Evolutionary conservation across 2,797 vertebrate genomes (phyloP).

Genomic region (Cyclura pinguis): DNA sequence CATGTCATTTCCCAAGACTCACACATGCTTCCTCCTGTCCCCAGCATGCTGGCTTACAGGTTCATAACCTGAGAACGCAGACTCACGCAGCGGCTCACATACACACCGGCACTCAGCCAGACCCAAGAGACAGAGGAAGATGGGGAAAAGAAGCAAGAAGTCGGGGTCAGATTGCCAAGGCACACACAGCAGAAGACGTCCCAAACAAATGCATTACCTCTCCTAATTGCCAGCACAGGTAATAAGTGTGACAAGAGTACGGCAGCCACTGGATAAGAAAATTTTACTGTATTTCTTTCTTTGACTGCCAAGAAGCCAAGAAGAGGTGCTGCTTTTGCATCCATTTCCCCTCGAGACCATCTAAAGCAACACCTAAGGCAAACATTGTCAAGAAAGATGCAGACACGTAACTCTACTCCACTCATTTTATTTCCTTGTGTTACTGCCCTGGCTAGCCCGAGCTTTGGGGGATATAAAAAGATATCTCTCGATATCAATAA

Average conservation of each 20-base stretch:
- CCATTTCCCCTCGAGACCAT: no score
- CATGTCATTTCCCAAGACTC: not conserved
- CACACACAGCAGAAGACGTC: not conserved
- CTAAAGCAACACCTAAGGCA: no score
- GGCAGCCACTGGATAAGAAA: no score
- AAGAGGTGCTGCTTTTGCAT: no score
- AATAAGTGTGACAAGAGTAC: not conserved
- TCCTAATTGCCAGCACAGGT: not conserved
- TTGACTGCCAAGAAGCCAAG: no score
- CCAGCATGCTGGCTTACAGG: not conserved
- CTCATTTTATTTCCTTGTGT: no score
- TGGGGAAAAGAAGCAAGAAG: not conserved
- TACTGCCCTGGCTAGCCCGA: no score
- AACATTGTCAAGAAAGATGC: no score
- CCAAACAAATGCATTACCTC: not conserved
- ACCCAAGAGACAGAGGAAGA: not conserved
- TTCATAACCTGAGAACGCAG: not conserved
- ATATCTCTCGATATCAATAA: no score
- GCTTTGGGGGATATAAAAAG: no score
- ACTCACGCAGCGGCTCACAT: not conserved
- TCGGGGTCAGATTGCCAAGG: not conserved
- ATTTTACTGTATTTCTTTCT: no score
- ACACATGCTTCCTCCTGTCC: not conserved
- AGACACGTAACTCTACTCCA: no score
- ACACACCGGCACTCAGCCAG: not conserved